Evolutionary conservation across 1,140 invertebrate species (phyloP).

Genomic region (Cydia strobilella): DNA sequence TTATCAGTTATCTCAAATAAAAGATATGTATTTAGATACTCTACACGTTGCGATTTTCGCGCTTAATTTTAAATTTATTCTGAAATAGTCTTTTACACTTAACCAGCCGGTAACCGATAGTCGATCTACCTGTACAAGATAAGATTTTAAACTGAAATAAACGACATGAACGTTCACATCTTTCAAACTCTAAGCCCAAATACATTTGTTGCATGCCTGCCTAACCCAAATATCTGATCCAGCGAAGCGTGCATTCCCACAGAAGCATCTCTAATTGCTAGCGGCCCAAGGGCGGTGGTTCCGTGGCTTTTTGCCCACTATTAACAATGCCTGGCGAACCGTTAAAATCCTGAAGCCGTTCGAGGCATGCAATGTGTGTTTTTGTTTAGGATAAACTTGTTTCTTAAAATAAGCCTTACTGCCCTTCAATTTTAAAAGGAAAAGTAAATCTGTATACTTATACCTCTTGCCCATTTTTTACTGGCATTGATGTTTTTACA

Average conservation of each 20-base stretch:
- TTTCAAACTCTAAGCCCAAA: not conserved
- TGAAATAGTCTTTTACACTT: too few relatives aligned
- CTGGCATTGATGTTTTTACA: not conserved
- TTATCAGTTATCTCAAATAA: too few relatives aligned
- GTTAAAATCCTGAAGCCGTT: conserved; percentile 2
- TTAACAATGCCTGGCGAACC: conserved; percentile 24
- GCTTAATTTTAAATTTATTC: too few relatives aligned
- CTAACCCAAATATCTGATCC: not conserved
- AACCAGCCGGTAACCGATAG: too few relatives aligned
- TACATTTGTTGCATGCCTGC: not conserved
- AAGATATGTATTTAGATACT: too few relatives aligned
- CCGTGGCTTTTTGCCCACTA: not conserved
- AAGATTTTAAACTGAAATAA: not conserved
- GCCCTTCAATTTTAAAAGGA: not conserved
- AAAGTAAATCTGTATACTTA: not conserved
- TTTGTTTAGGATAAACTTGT: not conserved
- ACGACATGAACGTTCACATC: not conserved
- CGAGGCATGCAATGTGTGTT: conserved; percentile 16
- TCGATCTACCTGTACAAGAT: too few relatives aligned
- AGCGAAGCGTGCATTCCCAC: conserved; percentile 20
- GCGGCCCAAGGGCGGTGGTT: conserved; percentile 1
- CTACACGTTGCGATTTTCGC: too few relatives aligned
- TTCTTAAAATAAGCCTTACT: not conserved
- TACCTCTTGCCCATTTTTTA: not conserved
- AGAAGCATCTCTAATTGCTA: conserved; percentile 29